phyloP scores from a whole-genome alignment of 2,888 invertebrate genomes.

The Troides aeacus region DNA sequence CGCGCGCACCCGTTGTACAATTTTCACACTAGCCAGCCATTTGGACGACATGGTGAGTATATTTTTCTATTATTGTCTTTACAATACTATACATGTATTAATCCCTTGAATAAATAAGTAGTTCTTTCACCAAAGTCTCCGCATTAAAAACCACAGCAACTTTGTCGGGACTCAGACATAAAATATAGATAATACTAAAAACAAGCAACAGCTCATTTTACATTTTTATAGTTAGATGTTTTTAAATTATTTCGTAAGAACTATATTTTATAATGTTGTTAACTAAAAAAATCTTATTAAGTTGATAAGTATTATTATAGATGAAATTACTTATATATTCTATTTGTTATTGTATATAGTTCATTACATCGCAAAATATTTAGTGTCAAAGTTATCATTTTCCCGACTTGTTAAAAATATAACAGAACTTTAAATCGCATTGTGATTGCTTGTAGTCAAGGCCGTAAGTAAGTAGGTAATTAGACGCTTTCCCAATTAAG shows the following conservation, averaged over 20 bases:
- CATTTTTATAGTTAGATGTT: too few relatives aligned
- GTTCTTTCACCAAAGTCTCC: background rate
- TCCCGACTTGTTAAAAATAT: constrained; percentile 18
- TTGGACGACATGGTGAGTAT: constrained; percentile 66
- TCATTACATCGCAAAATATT: too few relatives aligned
- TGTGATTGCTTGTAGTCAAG: constrained; percentile 13
- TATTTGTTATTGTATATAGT: too few relatives aligned
- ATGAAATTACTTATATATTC: too few relatives aligned
- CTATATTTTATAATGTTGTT: too few relatives aligned
- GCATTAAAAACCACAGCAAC: too few relatives aligned
- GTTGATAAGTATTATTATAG: too few relatives aligned
- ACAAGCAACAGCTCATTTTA: too few relatives aligned
- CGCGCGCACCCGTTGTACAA: constrained; percentile 49
- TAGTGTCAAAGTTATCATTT: constrained; percentile 14
- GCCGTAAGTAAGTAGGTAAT: constrained; percentile 16
- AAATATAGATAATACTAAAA: too few relatives aligned
- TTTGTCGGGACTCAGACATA: too few relatives aligned
- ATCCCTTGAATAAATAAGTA: background rate
- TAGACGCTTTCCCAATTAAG: constrained; percentile 24
- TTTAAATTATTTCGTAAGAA: too few relatives aligned
- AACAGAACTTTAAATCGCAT: constrained; percentile 11
- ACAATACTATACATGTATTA: constrained; percentile 34
- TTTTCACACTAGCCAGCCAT: constrained; percentile 44
- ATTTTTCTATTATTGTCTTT: constrained; percentile 49
- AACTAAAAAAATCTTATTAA: too few relatives aligned